A percentile compares a stretch with the other conserved stretches of the same genome.
Evolutionary conservation across 92 coral and sea anemone species (phyloP).

Genomic region (Zoanthus gigantus): DNA sequence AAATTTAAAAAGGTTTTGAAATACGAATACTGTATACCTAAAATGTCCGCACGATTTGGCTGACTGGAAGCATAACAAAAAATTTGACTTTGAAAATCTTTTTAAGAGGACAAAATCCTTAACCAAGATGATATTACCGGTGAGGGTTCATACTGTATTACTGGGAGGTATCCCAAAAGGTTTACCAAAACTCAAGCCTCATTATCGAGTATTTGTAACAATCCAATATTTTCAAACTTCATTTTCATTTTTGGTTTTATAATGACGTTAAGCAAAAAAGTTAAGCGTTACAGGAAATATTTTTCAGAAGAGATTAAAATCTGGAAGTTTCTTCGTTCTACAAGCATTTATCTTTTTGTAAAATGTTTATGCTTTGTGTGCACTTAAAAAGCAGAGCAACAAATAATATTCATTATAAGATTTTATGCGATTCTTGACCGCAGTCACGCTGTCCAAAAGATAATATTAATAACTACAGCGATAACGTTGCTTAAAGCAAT

Average conservation of each 20-base stretch:
- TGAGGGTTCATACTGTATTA: no score
- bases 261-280: no score
- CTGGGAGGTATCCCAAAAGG: no score
- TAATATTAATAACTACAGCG: neutral
- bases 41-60: no score
- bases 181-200: no score
- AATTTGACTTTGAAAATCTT: neutral
- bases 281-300: neutral
- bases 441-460: neutral
- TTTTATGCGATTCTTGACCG: neutral
- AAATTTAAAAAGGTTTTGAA: neutral
- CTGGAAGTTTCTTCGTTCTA: neutral
- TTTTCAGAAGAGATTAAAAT: neutral
- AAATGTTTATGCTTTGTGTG: constrained; percentile 12
- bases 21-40: no score
- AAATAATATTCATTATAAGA: constrained; percentile 8
- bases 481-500: neutral
- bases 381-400: constrained; percentile 1
- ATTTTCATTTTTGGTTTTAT: no score
- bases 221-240: no score
- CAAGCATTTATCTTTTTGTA: neutral
- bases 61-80: neutral
- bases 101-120: no score
- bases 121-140: no score
- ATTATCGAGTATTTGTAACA: no score